A percentile compares a stretch with the other conserved stretches of the same genome.
Evolutionary conservation across 2,113 vertebrate species (phyloP).

Genomic region (Prunella himalayana): DNA sequence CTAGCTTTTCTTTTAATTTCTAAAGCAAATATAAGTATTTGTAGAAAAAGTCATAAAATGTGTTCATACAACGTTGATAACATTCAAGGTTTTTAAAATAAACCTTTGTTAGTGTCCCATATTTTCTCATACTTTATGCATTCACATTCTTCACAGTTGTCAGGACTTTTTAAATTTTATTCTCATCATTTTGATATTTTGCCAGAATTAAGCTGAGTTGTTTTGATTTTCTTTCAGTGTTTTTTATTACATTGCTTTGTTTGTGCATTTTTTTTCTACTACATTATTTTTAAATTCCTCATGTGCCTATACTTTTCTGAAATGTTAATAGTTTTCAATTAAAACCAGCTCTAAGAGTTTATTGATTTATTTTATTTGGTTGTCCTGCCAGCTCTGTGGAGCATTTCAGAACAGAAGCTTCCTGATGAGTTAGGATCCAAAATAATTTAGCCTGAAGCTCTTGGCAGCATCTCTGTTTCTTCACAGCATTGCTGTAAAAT

Average conservation of each 20-base stretch:
- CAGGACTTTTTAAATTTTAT: constrained; percentile 5
- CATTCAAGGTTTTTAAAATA: neutral
- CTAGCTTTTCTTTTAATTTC: neutral
- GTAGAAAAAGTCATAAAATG: neutral
- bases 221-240: constrained; percentile 9
- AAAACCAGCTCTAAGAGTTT: constrained; percentile 9
- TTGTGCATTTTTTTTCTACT: neutral
- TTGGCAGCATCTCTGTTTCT: constrained; percentile 26
- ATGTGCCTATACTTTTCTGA: neutral
- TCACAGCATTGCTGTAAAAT: neutral
- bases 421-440: constrained; percentile 25
- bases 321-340: constrained; percentile 42
- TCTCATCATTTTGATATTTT: constrained; percentile 26
- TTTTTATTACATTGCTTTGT: neutral
- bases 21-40: constrained; percentile 22
- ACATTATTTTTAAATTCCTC: neutral
- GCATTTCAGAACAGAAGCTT: constrained; percentile 49
- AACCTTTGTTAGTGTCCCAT: neutral
- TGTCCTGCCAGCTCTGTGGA: constrained; percentile 24
- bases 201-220: neutral
- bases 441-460: constrained; percentile 43
- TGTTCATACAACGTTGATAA: neutral
- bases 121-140: constrained; percentile 23
- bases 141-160: constrained; percentile 1
- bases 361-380: constrained; percentile 44